Base-by-base conservation (phyloP, 1,140 invertebrate genomes). In the Oryctes rhinoceros region DNA sequence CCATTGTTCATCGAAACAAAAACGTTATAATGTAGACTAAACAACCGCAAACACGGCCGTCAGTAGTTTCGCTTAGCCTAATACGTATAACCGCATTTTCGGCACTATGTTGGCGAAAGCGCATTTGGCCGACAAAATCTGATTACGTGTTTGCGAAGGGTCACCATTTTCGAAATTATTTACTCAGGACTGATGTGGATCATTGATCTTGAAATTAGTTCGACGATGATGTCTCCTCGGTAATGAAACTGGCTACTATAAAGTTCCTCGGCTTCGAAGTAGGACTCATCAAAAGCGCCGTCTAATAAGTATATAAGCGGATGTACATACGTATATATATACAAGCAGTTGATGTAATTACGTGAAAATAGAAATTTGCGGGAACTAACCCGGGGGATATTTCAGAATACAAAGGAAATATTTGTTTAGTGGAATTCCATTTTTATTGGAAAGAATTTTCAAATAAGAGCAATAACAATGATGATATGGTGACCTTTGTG, bases 111-210 rank as follows among this genome's bases (percentile, higher is more conserved):
- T 67, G 0, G 13, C 18, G 20, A 35, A 67, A 24, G 35, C 65
- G 24, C 65, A 35, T 24, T 67, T 67, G 20, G 3, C 65, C 30
- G 65, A 67, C 65, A 20, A 67, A 18, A 67, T 67, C 65, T 67
- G 65, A 67, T 67, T 67, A 67, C 65, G 18, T 67, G 65, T 67
- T 67, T 67, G 30, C 65, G 20, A 18, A 67, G 65, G 65, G 65
- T 67, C 65, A 67, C 13, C 30, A 67, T 67, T 67, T 67, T 67
- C 65, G 18, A 67, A 67, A 67, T 67, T 67, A 67, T 67, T 67
- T 67, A 67, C 65, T 20, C 65, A 67, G 65, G 65, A 67, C 20
- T 18, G 49, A 4, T 13, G 49, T 18, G 65, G 18, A 67, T 13
- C n/a, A 67, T 67, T 18, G 20, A 67, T 67, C 65, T 67, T 67